These are phyloP conservation scores for Momotus momota DNA, from an alignment of 2,797 vertebrate genomes.

Conservation along the genomic window DNA sequence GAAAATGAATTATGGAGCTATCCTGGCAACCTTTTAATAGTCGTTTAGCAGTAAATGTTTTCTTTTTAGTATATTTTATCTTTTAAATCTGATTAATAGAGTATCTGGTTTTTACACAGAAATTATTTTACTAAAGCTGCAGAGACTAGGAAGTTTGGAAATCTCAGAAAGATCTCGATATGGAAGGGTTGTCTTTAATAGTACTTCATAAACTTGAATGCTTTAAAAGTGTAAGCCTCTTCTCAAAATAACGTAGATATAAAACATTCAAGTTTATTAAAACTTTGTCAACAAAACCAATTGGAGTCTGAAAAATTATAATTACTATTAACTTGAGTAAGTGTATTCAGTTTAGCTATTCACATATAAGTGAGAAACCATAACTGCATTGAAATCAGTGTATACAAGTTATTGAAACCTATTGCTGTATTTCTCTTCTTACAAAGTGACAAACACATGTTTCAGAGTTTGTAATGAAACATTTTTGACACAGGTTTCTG, in stretches of 20 bases:
- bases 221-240: not conserved
- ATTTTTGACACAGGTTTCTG: not conserved
- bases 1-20: not conserved
- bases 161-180: not conserved
- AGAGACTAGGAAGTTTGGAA: not conserved
- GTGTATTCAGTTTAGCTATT: not conserved
- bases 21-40: not conserved
- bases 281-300: slow-evolving; percentile 13
- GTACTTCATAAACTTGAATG: not conserved
- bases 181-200: not conserved
- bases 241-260: not conserved
- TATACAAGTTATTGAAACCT: not conserved
- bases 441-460: not conserved
- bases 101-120: not conserved
- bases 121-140: not conserved
- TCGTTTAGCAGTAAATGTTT: not conserved
- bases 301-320: not conserved
- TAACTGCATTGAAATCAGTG: not conserved
- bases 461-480: not conserved
- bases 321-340: not conserved
- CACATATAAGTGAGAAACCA: not conserved
- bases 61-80: not conserved
- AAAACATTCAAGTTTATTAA: not conserved
- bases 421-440: not conserved
- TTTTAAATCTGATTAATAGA: slow-evolving; percentile 1